A percentile compares a stretch with the other conserved stretches of the same genome.
phyloP scores from a whole-genome alignment of 2,113 vertebrate genomes.

The Mungos mungo region DNA sequence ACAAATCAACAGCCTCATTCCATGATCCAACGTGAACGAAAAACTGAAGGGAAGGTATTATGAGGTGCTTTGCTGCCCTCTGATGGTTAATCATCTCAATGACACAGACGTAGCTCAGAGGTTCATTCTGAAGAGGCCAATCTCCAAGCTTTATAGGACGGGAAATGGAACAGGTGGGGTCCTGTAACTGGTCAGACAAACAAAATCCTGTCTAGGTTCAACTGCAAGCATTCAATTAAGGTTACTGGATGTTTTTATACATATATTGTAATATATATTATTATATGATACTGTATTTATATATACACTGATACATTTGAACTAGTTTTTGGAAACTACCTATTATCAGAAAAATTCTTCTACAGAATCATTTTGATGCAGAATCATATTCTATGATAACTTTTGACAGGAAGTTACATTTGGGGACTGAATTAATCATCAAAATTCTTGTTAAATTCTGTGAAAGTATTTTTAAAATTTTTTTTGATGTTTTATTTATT shows the following conservation, averaged over 20 bases:
- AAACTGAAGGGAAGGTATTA: not conserved
- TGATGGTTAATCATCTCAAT: conserved; percentile 46
- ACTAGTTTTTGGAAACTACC: conserved; percentile 4
- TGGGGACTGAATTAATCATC: not conserved
- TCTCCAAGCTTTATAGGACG: not conserved
- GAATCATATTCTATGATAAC: not conserved
- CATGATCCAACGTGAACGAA: not conserved
- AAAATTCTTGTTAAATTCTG: not conserved
- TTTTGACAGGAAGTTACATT: not conserved
- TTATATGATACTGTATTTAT: not conserved
- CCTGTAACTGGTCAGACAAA: not conserved
- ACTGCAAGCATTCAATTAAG: not conserved
- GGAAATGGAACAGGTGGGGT: accelerated
- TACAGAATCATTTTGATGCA: not conserved
- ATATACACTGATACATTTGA: not conserved
- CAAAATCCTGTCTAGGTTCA: not conserved
- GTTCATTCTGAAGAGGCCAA: not conserved
- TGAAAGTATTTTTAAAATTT: not conserved
- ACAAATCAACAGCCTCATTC: not conserved
- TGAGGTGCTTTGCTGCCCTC: conserved; percentile 82
- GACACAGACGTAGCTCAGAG: not conserved
- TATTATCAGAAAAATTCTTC: not conserved
- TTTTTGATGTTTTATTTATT: no score
- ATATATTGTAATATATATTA: not conserved
- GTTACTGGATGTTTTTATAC: not conserved